Percentiles rank a stretch among this genome's conserved stretches.
These are phyloP conservation scores for Hippopotamus amphibius DNA, from an alignment of 2,113 vertebrate species.

Conservation along the genomic window DNA sequence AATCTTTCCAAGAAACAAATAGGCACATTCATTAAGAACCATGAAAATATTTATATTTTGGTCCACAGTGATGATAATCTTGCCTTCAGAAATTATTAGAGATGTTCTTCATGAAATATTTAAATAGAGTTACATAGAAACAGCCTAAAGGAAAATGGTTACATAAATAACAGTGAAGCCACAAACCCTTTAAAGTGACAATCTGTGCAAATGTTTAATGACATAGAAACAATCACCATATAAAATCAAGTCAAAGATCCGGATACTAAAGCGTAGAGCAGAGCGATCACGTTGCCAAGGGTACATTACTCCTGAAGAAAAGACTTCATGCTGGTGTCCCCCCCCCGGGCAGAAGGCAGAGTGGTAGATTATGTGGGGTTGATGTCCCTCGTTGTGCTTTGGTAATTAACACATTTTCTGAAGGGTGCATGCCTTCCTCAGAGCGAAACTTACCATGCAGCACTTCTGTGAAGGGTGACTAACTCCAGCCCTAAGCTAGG, in stretches of 20 bases:
- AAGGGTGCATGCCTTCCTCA: background rate
- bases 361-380: background rate
- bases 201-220: background rate
- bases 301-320: accelerated
- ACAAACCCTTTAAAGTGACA: background rate
- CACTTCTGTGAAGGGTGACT: background rate
- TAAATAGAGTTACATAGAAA: background rate
- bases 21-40: background rate
- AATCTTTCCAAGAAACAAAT: background rate
- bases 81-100: background rate
- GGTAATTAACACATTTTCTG: background rate
- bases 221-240: background rate
- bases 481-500: background rate
- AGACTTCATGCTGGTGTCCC: background rate
- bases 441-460: background rate
- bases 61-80: background rate
- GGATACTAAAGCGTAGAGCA: background rate
- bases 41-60: background rate
- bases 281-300: background rate
- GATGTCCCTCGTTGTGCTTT: background rate
- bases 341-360: background rate
- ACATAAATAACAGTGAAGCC: background rate
- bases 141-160: background rate
- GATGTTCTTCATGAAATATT: background rate
- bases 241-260: background rate